Percentiles rank a stretch among this genome's conserved stretches.
Evolutionary conservation across 2,113 vertebrate species (phyloP).

Genomic region (Trematomus loennbergii): DNA sequence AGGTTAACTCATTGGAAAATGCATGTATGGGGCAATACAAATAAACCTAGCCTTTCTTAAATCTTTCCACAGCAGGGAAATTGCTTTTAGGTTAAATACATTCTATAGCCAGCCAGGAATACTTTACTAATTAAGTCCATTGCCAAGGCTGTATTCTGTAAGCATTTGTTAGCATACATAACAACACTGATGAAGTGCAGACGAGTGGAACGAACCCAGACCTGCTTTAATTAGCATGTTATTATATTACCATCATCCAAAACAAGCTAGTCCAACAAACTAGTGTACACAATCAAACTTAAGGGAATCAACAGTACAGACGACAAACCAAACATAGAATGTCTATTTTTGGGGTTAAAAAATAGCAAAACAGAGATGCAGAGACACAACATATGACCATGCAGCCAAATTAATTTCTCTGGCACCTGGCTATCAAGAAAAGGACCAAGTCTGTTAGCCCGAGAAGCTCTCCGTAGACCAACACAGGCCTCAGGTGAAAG

Average conservation of each 20-base stretch:
- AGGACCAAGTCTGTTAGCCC: constrained; percentile 29
- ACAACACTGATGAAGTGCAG: constrained; percentile 21
- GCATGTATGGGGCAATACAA: constrained; percentile 27
- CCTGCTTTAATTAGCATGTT: constrained; percentile 24
- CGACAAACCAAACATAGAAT: background rate
- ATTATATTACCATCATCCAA: constrained; percentile 9
- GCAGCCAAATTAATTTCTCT: constrained; percentile 21
- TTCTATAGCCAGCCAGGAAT: constrained; percentile 44
- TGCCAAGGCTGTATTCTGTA: constrained; percentile 11
- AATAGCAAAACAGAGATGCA: background rate
- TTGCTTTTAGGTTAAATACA: constrained; percentile 30
- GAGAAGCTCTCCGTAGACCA: constrained; percentile 1
- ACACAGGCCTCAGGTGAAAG: constrained; percentile 30
- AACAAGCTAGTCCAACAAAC: background rate
- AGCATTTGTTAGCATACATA: constrained; percentile 22
- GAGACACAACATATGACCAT: background rate
- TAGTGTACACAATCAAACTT: background rate
- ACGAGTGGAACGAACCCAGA: constrained; percentile 3
- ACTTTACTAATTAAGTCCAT: constrained; percentile 32
- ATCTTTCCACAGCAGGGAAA: constrained; percentile 29
- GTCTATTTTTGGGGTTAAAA: background rate
- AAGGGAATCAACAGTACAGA: background rate
- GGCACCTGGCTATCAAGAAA: constrained; percentile 34
- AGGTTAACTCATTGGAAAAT: constrained; percentile 24
- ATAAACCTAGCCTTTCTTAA: constrained; percentile 38